These are phyloP conservation scores for Monoplex corrugatus DNA, from an alignment of 2,888 invertebrate genomes.

Conservation along the genomic window DNA sequence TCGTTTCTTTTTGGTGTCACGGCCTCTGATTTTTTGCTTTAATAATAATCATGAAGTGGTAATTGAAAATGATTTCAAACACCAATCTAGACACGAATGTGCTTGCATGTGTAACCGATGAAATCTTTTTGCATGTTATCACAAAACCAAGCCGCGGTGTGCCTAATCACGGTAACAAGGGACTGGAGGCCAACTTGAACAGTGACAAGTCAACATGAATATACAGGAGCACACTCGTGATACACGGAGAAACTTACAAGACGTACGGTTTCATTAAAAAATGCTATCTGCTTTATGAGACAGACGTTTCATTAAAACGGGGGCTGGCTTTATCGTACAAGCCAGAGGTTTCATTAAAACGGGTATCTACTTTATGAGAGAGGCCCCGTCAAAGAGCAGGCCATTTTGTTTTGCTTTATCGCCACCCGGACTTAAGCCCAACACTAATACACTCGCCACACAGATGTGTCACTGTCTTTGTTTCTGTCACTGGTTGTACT, in stretches of 20 bases:
- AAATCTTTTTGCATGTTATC: too few relatives aligned
- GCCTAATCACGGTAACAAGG: too few relatives aligned
- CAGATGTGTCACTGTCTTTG: constrained; percentile 2
- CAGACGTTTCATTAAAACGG: constrained; percentile 34
- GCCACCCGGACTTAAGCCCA: neutral
- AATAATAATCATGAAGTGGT: too few relatives aligned
- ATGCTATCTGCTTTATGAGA: constrained; percentile 25
- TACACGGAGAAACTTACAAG: neutral
- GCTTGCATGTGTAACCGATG: too few relatives aligned
- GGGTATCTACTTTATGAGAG: constrained; percentile 41
- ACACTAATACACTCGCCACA: neutral
- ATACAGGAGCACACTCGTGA: too few relatives aligned
- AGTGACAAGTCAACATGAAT: too few relatives aligned
- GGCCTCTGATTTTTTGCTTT: too few relatives aligned
- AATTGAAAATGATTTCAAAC: too few relatives aligned
- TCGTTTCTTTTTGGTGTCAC: too few relatives aligned
- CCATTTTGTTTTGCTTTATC: constrained; percentile 21
- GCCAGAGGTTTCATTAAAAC: constrained; percentile 26
- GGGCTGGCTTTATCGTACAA: neutral
- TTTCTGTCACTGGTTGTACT: neutral
- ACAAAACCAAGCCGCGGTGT: too few relatives aligned
- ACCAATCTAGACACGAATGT: too few relatives aligned
- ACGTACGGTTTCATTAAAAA: neutral
- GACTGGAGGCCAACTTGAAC: too few relatives aligned
- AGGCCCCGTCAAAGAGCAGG: constrained; percentile 18